Evolutionary conservation across 1,140 invertebrate genomes (phyloP).

Genomic region (Pomacea maculata): DNA sequence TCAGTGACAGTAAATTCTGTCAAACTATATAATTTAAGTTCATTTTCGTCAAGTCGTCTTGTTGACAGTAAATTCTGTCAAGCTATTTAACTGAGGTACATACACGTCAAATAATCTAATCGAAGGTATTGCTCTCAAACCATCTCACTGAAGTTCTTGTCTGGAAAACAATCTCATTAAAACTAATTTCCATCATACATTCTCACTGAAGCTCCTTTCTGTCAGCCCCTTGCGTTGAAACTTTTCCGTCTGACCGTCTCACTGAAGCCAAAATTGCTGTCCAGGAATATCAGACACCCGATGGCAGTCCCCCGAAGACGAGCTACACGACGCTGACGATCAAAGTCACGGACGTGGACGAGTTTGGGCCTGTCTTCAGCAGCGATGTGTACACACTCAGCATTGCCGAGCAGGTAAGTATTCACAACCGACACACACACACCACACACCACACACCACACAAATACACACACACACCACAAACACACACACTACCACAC

Average conservation of each 20-base stretch:
- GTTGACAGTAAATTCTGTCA: not conserved
- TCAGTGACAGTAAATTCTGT: not conserved
- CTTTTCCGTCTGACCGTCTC: too few relatives aligned
- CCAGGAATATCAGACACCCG: too few relatives aligned
- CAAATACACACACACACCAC: not conserved
- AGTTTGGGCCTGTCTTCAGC: slow-evolving; percentile 33
- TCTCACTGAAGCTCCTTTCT: not conserved
- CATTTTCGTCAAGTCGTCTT: not conserved
- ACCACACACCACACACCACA: not conserved
- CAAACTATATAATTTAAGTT: not conserved
- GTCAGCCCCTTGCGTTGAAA: too few relatives aligned
- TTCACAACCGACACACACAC: not conserved
- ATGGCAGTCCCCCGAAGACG: not conserved
- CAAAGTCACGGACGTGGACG: slow-evolving; percentile 38
- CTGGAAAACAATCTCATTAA: too few relatives aligned
- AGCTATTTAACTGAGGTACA: not conserved
- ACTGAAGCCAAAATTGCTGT: not conserved
- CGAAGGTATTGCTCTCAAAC: too few relatives aligned
- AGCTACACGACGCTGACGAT: slow-evolving; percentile 31
- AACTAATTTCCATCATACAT: not conserved
- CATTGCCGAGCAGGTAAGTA: slow-evolving; percentile 17
- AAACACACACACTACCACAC: not conserved
- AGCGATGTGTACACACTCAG: slow-evolving; percentile 15
- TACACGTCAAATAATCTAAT: too few relatives aligned
- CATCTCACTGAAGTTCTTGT: too few relatives aligned